These are phyloP conservation scores for Chroicocephalus ridibundus DNA, from an alignment of 2,113 vertebrate species.

Conservation along the genomic window DNA sequence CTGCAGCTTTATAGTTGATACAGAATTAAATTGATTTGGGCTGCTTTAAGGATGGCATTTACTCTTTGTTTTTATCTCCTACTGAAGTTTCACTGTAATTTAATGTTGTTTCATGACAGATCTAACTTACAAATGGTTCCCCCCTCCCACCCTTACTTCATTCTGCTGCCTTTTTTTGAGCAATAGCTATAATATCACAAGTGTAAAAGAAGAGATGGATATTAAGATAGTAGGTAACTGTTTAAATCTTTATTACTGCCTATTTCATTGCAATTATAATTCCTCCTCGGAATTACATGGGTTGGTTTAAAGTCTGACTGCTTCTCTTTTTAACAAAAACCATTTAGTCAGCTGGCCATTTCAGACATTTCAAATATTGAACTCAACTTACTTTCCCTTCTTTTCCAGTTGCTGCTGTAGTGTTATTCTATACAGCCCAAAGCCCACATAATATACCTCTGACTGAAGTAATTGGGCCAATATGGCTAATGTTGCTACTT, in stretches of 20 bases:
- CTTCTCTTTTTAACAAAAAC: background rate
- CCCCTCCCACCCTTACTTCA: background rate
- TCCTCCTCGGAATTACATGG: background rate
- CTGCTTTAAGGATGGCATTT: background rate
- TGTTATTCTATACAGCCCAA: constrained; percentile 83
- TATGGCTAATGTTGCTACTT: constrained; percentile 96
- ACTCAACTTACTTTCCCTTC: constrained; percentile 18
- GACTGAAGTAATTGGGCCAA: constrained; percentile 90
- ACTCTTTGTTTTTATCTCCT: background rate
- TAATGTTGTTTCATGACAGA: background rate
- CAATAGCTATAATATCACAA: background rate
- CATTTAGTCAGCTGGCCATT: background rate
- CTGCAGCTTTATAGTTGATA: background rate
- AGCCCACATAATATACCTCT: constrained; percentile 88
- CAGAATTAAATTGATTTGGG: background rate
- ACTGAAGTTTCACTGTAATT: background rate
- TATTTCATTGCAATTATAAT: background rate
- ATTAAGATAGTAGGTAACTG: background rate
- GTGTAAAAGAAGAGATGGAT: background rate
- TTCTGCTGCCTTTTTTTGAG: background rate
- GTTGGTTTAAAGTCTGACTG: background rate
- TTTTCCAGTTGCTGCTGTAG: constrained; percentile 85
- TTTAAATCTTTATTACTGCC: background rate
- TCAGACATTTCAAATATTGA: background rate
- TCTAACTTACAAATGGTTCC: background rate